phyloP scores from a whole-genome alignment of 2,797 vertebrate species.

The Mormyrus proboscirostris region DNA sequence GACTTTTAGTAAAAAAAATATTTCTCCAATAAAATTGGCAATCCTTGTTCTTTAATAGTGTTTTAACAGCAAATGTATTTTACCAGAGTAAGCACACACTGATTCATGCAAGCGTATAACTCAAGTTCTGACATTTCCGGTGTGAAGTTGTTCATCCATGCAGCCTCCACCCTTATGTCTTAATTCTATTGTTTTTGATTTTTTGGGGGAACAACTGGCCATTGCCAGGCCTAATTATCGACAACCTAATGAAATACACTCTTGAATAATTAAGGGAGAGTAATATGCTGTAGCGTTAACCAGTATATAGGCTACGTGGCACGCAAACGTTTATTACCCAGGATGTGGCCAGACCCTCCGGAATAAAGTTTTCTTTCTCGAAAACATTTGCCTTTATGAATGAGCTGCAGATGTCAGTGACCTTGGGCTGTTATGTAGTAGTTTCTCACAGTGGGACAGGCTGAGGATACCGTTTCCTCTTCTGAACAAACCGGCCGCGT shows the following conservation, averaged over 20 bases:
- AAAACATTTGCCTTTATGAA: not conserved
- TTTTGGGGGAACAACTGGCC: not conserved
- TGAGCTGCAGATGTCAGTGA: not conserved
- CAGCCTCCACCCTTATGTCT: not conserved
- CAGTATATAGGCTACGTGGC: not conserved
- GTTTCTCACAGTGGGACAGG: not conserved
- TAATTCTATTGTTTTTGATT: not conserved
- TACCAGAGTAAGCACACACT: not conserved
- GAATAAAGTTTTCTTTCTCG: not conserved
- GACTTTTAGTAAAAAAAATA: not conserved
- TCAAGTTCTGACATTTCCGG: not conserved
- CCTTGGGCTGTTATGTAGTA: not conserved
- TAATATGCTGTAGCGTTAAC: not conserved
- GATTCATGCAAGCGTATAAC: not conserved
- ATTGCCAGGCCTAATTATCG: not conserved
- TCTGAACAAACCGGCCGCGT: not conserved
- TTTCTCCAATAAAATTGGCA: not conserved
- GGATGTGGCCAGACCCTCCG: not conserved
- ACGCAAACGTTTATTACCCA: not conserved
- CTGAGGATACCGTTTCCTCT: not conserved
- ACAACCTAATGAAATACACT: not conserved
- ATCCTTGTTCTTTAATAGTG: not conserved
- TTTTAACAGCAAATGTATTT: not conserved
- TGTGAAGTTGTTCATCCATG: not conserved
- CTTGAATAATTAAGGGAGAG: not conserved